phyloP scores from a whole-genome alignment of 2,113 vertebrate genomes.

The Guaruba guarouba region DNA sequence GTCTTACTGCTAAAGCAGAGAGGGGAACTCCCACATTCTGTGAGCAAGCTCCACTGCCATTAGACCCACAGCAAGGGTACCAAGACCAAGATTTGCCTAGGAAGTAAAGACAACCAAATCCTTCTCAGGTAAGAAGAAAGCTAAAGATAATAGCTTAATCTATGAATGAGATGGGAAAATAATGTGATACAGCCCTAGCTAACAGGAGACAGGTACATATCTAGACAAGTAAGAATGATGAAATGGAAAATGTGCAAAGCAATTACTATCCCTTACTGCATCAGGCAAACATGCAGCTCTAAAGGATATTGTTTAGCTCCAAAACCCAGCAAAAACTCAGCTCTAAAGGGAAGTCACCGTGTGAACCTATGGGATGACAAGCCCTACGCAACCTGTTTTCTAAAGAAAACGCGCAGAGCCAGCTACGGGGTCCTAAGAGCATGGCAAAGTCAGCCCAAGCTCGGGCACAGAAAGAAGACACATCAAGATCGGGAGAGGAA shows the following conservation, averaged over 20 bases:
- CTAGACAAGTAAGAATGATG: neutral
- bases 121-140: neutral
- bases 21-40: neutral
- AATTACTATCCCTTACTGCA: neutral
- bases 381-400: neutral
- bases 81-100: neutral
- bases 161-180: neutral
- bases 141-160: neutral
- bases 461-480: neutral
- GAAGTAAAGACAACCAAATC: neutral
- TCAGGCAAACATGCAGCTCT: neutral
- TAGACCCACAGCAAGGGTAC: neutral
- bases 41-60: neutral
- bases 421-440: neutral
- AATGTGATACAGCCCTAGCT: fast-evolving
- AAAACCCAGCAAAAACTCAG: neutral
- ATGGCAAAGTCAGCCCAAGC: neutral
- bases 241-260: neutral
- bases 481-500: neutral
- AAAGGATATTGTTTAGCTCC: neutral
- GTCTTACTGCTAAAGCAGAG: neutral
- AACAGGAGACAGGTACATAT: neutral
- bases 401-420: neutral
- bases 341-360: neutral
- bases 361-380: neutral